Evolutionary conservation across 2,113 vertebrate genomes (phyloP).

Genomic region (Lutjanus erythropterus): DNA sequence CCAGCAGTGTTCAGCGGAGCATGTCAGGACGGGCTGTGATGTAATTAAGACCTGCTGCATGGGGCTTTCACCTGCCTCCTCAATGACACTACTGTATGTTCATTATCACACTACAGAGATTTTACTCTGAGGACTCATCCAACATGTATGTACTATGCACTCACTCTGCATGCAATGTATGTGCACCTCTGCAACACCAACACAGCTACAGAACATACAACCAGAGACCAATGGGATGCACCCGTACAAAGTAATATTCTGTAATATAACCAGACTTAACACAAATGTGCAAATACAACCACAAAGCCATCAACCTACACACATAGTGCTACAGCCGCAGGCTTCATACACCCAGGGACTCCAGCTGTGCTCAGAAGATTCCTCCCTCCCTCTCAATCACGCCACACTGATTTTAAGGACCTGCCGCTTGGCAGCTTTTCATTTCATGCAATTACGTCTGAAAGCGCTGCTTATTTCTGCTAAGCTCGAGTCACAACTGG

Average conservation of each 20-base stretch:
- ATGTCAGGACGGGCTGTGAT: constrained; percentile 48
- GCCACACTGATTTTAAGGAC: constrained; percentile 76
- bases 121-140: constrained; percentile 1
- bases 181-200: constrained; percentile 2
- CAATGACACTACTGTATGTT: constrained; percentile 35
- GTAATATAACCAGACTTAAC: constrained; percentile 48
- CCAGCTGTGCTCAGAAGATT: constrained; percentile 72
- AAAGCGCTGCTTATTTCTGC: constrained; percentile 62
- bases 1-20: constrained; percentile 56
- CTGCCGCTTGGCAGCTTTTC: constrained; percentile 73
- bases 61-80: constrained; percentile 57
- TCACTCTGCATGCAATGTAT: constrained; percentile 2
- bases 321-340: constrained; percentile 41
- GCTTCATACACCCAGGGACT: constrained; percentile 57
- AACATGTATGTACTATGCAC: constrained; percentile 4
- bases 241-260: constrained; percentile 48
- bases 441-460: constrained; percentile 76
- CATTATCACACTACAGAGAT: constrained; percentile 28
- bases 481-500: constrained; percentile 50
- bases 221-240: constrained; percentile 1
- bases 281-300: constrained; percentile 51
- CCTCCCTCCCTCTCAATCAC: constrained; percentile 73
- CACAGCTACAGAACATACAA: background rate
- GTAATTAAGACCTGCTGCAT: constrained; percentile 61
- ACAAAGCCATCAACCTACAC: constrained; percentile 52